These are phyloP conservation scores for Synanceia verrucosa DNA, from an alignment of 2,797 vertebrate species.

Conservation along the genomic window DNA sequence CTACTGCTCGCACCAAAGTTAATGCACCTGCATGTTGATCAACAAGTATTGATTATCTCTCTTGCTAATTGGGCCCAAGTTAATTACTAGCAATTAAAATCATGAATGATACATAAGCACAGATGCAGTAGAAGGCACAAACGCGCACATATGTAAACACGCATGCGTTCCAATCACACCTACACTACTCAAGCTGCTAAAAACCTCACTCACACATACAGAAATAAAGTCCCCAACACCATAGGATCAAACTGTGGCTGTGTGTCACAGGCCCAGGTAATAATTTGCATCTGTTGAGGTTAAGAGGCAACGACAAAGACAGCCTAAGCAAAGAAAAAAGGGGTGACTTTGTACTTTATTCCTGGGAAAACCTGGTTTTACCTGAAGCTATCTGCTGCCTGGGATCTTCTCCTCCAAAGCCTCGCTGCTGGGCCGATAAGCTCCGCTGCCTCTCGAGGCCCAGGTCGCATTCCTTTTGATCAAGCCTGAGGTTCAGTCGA, in stretches of 20 bases:
- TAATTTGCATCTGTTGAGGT: background rate
- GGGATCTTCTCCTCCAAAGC: conserved; percentile 68
- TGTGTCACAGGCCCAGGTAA: background rate
- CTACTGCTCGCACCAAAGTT: conserved; percentile 51
- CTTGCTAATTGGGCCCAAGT: conserved; percentile 78
- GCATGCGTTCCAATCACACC: conserved; percentile 19
- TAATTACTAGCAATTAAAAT: conserved; percentile 83
- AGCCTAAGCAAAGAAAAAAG: conserved; percentile 13
- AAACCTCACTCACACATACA: conserved; percentile 24
- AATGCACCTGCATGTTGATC: conserved; percentile 72
- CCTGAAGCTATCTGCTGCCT: conserved; percentile 65
- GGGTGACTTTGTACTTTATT: conserved; percentile 36
- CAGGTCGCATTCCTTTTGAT: conserved; percentile 80
- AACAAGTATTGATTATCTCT: conserved; percentile 82
- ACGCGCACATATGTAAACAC: conserved; percentile 41
- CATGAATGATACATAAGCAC: conserved; percentile 79
- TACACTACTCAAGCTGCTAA: conserved; percentile 24
- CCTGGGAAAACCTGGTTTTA: conserved; percentile 53
- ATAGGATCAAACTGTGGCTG: conserved; percentile 20
- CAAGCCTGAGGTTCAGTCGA: conserved; percentile 77
- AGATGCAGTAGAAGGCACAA: conserved; percentile 40
- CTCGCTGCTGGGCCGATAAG: conserved; percentile 63
- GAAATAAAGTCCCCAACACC: conserved; percentile 17
- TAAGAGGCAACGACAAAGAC: conserved; percentile 23
- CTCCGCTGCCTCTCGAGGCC: conserved; percentile 65